Base-by-base conservation (phyloP, 2,888 invertebrate species). In the Dolichopus griseipennis region DNA sequence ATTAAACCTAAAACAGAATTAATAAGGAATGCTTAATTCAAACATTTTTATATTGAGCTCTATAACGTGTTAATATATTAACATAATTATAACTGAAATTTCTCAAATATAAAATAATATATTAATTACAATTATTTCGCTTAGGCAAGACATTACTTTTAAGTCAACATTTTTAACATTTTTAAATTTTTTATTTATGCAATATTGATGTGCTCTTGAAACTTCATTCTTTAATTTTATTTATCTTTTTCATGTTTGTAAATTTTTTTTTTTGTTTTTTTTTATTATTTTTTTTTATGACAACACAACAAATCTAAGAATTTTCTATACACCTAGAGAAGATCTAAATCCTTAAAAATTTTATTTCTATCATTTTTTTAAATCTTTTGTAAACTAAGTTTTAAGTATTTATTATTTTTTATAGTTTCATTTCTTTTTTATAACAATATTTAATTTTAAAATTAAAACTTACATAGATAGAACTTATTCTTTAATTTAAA, bases 221-320 rank as follows among this genome's bases (percentile, higher is more conserved):
- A 52, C 9, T 52, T 52, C 52, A 52, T 12, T 52, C n/a, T 18
- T 52, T 52, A 18, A 18, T 52, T 41, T 41, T 41, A 5, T 41
- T 41, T 12, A 52, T 15, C 18, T 15, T 52, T 52, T 52, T 52
- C 18, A 52, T 52, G 18, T 52, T 52, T 41, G 27, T 27, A 27
- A 27, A 27, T 4, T 27, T 27, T 41, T 41, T 41, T 41, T 41
- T 12, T 12, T 41, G 8, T 4, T 27, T 41, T 41, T 5, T 41
- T 41, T 41, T 41, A 2, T 41, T 52, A 12, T 52, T 52, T 52
- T 52, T 52, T 52, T 52, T 52, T 52, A 52, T 18, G 52, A 52
- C 52, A 52, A 52, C 52, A 52, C 52, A 52, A 52, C 52, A 52
- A 52, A 52, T 52, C 52, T 52, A 52, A 52, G 52, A 52, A 52